Evolutionary conservation across 2,888 invertebrate genomes (phyloP).

Genomic region (Cantharis lateralis): DNA sequence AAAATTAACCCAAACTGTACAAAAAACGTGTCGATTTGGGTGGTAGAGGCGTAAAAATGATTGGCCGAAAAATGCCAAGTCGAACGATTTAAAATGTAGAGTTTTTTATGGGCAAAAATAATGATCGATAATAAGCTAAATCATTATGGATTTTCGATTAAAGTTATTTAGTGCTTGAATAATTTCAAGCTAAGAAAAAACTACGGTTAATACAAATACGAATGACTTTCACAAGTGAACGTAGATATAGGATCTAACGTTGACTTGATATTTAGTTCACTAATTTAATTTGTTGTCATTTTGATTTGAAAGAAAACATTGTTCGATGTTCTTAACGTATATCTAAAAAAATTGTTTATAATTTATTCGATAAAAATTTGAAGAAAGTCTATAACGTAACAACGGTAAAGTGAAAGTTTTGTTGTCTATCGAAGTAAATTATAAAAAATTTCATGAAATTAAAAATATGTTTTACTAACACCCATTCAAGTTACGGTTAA

Average conservation of each 20-base stretch:
- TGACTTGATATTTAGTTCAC: constrained; percentile 24
- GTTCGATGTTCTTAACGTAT: background rate
- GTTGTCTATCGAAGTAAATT: background rate
- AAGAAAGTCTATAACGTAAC: background rate
- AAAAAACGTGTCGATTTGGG: background rate
- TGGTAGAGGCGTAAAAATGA: background rate
- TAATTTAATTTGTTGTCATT: background rate
- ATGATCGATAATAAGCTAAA: background rate
- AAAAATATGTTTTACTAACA: constrained; percentile 2
- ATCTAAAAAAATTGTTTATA: background rate
- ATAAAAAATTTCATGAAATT: background rate
- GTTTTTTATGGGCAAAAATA: background rate
- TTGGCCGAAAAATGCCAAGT: background rate
- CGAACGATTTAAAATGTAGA: background rate
- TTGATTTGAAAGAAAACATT: background rate
- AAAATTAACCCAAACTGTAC: no score
- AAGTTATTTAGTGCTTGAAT: background rate
- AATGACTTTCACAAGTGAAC: constrained; percentile 31
- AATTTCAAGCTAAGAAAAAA: background rate
- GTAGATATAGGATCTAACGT: constrained; percentile 18
- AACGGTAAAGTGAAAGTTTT: background rate
- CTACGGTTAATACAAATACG: constrained; percentile 7
- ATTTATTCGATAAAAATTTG: background rate
- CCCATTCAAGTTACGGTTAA: constrained; percentile 11
- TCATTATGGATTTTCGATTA: background rate